These are phyloP conservation scores for Spisula subtruncata DNA, from an alignment of 2,888 invertebrate species.

Conservation along the genomic window DNA sequence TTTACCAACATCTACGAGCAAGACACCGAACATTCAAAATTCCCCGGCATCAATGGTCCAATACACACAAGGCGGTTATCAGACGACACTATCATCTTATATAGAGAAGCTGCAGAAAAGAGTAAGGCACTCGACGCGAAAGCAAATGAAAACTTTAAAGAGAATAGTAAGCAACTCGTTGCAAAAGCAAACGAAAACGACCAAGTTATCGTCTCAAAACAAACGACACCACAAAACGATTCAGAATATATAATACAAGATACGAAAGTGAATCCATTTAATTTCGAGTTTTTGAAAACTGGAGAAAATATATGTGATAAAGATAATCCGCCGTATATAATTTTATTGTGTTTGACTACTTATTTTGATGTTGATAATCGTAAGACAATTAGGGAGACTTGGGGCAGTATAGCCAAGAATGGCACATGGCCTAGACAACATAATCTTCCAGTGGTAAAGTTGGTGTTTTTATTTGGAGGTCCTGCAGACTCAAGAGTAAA, in stretches of 20 bases:
- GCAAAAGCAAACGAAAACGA: neutral
- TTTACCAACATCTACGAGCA: neutral
- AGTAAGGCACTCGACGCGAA: neutral
- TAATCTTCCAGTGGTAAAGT: constrained; percentile 21
- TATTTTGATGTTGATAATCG: constrained; percentile 41
- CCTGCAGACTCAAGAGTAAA: constrained; percentile 9
- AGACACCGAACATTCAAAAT: neutral
- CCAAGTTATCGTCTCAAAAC: no score
- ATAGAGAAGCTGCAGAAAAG: neutral
- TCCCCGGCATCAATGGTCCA: neutral
- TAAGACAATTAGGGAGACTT: constrained; percentile 31
- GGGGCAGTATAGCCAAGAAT: constrained; percentile 32
- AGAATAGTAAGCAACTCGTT: neutral
- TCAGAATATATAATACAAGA: constrained; percentile 1
- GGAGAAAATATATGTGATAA: constrained; percentile 34
- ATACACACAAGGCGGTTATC: neutral
- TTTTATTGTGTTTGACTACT: constrained; percentile 29
- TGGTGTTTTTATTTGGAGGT: constrained; percentile 39
- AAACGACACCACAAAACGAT: neutral
- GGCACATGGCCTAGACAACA: neutral
- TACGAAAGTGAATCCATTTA: constrained; percentile 31
- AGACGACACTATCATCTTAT: neutral
- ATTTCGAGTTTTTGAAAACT: constrained; percentile 26
- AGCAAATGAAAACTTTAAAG: neutral
- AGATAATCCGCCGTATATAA: neutral